Evolutionary conservation across 2,797 vertebrate species (phyloP), one percentile per base, ranked within the genome.

Genomic region (Periophthalmus magnuspinnatus): DNA sequence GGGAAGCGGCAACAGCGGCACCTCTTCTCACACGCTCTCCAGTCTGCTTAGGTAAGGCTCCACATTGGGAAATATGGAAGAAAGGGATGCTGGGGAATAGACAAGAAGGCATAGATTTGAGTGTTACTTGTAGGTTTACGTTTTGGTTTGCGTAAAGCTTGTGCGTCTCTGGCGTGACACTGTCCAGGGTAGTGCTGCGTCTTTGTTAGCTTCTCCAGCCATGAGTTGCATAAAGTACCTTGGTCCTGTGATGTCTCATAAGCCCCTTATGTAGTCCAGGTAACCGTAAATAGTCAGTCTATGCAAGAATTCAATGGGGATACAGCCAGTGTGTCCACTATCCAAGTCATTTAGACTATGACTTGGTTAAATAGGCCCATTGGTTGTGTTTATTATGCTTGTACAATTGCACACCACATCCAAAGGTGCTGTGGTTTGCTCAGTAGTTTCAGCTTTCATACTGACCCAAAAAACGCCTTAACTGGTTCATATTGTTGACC

Each of bases 41-140:
- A 98, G 95, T 62, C 91, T 98, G 34, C 96, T 98, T 92, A 99
- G 97, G 97, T 97, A 88, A 65, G 83, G 82, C 28, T 75, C 52
- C 1, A 71, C 63, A 34, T 14, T 65, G 55, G 55, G 45, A 71
- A 14, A 14, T 14, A 17, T n/a, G 32, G 3, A 36, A 14, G 47
- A 54, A 55, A 36, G 7, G 19, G 28, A 5, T 47, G 48, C 34
- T 21, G 32, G n/a, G 41, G 33, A 48, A 52, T 67, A 67, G 38
- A 55, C 28, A 59, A 50, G 14, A 9, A 45, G 6, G 34, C 61
- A 47, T 10, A 2, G 50, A 41, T 3, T 13, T n/a, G 36, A 14
- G 54, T 17, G 48, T n/a, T 63, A 52, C 55, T 13, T 55, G 54
- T 55, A 38, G 10, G 11, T 75, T 32, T 41, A 0, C 5, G n/a